Percentiles rank a stretch among this genome's conserved stretches.
These are phyloP conservation scores for Achlya flavicornis DNA, from an alignment of 2,888 invertebrate genomes.

Conservation along the genomic window DNA sequence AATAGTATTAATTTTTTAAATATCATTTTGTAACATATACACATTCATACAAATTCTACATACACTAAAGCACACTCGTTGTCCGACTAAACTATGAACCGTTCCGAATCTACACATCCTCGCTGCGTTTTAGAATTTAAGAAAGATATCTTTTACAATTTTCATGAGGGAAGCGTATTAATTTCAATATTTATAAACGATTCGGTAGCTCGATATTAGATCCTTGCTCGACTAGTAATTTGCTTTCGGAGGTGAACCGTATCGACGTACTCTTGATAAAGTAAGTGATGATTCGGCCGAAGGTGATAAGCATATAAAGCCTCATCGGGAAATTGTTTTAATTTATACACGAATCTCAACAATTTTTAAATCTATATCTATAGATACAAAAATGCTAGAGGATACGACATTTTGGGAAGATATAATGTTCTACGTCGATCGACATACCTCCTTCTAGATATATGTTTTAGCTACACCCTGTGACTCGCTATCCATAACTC, in stretches of 20 bases:
- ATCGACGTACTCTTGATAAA: slow-evolving; percentile 10
- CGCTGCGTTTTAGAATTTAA: slow-evolving; percentile 49
- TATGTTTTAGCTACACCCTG: not conserved
- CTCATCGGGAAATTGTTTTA: not conserved
- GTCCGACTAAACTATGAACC: slow-evolving; percentile 58
- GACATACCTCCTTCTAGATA: not conserved
- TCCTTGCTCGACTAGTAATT: slow-evolving; percentile 76
- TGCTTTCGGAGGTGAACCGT: slow-evolving; percentile 47
- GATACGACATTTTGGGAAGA: not conserved
- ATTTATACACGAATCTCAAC: not conserved
- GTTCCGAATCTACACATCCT: slow-evolving; percentile 38
- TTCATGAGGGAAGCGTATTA: slow-evolving; percentile 47
- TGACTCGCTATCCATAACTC: slow-evolving; percentile 8
- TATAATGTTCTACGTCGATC: not conserved
- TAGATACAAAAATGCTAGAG: no score
- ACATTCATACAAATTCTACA: slow-evolving; percentile 76
- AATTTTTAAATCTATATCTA: not conserved
- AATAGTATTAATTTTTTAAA: slow-evolving; percentile 62
- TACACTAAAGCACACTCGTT: slow-evolving; percentile 74
- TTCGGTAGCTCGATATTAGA: slow-evolving; percentile 60
- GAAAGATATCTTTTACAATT: slow-evolving; percentile 45
- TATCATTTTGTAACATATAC: slow-evolving; percentile 75
- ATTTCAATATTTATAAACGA: slow-evolving; percentile 42
- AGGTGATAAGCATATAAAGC: no score
- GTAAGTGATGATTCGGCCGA: not conserved